Percentiles rank a stretch among this genome's conserved stretches.
phyloP scores from a whole-genome alignment of 2,113 vertebrate species.

The Theristicus caerulescens region DNA sequence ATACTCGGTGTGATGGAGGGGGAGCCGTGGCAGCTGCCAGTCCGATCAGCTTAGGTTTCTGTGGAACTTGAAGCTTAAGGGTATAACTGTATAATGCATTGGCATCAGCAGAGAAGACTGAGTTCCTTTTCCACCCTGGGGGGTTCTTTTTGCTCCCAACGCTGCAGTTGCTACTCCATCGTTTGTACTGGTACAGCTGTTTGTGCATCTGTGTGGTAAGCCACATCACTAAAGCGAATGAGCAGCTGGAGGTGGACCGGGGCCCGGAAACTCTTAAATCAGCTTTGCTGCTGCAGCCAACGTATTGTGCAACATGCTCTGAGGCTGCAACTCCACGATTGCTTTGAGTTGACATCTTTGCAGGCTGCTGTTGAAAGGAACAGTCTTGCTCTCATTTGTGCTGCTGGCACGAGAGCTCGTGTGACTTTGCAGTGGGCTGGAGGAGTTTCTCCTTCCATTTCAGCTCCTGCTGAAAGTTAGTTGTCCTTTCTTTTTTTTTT shows the following conservation, averaged over 20 bases:
- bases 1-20: neutral
- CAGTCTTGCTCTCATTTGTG: neutral
- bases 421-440: neutral
- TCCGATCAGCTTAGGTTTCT: neutral
- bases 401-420: neutral
- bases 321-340: neutral
- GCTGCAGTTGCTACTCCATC: neutral
- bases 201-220: neutral
- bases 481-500: neutral
- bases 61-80: neutral
- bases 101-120: neutral
- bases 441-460: neutral
- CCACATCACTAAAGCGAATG: neutral
- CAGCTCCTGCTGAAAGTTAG: neutral
- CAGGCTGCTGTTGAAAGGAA: slow-evolving; percentile 35
- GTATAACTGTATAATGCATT: neutral
- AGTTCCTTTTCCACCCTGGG: neutral
- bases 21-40: neutral
- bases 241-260: slow-evolving; percentile 53
- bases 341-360: slow-evolving; percentile 4
- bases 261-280: slow-evolving; percentile 49
- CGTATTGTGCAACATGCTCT: neutral
- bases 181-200: neutral
- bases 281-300: slow-evolving; percentile 40
- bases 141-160: neutral